Evolutionary conservation across 2,797 vertebrate genomes (phyloP), one percentile per base, ranked within the genome.

Genomic region (Rousettus madagascariensis): DNA sequence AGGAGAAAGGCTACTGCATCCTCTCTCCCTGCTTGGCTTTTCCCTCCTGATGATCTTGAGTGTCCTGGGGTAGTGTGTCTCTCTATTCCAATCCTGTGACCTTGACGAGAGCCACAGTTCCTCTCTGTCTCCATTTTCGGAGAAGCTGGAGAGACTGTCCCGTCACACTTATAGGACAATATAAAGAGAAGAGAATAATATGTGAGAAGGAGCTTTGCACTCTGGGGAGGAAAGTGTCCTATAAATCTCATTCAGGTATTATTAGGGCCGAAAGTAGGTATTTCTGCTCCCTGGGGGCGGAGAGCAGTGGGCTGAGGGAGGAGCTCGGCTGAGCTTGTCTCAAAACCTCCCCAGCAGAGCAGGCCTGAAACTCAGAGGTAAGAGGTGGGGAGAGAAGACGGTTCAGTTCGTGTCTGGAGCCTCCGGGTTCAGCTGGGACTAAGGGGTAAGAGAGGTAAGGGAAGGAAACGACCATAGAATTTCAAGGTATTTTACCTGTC

Each of bases 191-290:
- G 85, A 96, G 90, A 80, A 95, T 12, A 87, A 79, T 30, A 69
- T 15, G 46, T 80, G 75, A 96, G 90, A 26, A 71, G 63, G 82
- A 93, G 94, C 51, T 61, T 10, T 65, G 68, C 8, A 24, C 94
- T 89, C 83, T 77, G 28, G 97, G 95, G 94, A 95, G 83, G 68
- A 24, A 79, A 68, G 49, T 93, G 94, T 51, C 95, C 97, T 97
- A 94, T n/a, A 95, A 96, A 97, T 94, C 95, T 65, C 96, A 95
- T 95, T 96, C 96, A 94, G 97, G 95, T 96, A 86, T 97, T 97
- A 95, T 96, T 96, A 96, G 96, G 95, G 93, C 93, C 71, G 87
- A 94, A 97, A 97, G 55, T 96, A 97, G 97, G 97, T 95, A 95
- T 65, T 49, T 79, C 82, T 96, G 86, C 75, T 84, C 94, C 90